Percentiles rank a stretch among this genome's conserved stretches.
Conservation (phyloP, 1,140 invertebrate species). For the Ceratina japonica region DNA sequence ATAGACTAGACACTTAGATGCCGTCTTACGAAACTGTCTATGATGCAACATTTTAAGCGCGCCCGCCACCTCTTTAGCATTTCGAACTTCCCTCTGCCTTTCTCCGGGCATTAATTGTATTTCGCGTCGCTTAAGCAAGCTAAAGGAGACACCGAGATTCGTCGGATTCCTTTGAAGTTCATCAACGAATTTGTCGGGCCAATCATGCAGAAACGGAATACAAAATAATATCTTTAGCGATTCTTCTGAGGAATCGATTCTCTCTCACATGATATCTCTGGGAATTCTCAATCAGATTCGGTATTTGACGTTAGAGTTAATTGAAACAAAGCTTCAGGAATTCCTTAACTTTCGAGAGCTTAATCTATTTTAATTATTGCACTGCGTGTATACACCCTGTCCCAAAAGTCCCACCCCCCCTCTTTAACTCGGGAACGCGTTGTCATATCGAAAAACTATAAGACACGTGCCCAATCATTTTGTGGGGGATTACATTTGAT, state of each 20-base stretch:
- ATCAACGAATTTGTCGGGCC: neutral
- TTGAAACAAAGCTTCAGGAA: too few species aligned
- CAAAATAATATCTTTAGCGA: neutral
- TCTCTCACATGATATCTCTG: neutral
- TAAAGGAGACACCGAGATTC: constrained; percentile 3
- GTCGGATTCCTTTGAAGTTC: neutral
- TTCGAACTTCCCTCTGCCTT: neutral
- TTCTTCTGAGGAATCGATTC: neutral
- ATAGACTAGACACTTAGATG: constrained; percentile 55
- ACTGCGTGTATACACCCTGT: too few species aligned
- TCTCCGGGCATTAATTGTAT: constrained; percentile 28
- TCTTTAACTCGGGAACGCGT: too few species aligned
- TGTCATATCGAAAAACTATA: too few species aligned
- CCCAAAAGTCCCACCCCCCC: too few species aligned
- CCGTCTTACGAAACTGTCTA: constrained; percentile 37
- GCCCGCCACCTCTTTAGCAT: constrained; percentile 5
- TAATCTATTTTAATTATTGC: too few species aligned
- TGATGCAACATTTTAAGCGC: constrained; percentile 26
- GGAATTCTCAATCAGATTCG: neutral
- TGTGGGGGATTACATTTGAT: too few species aligned
- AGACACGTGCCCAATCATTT: too few species aligned
- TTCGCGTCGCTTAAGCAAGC: neutral
- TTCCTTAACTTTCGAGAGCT: too few species aligned
- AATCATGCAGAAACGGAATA: neutral
- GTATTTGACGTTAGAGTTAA: too few species aligned